Conservation (phyloP, 2,888 invertebrate species). For the Erebia ligea region DNA sequence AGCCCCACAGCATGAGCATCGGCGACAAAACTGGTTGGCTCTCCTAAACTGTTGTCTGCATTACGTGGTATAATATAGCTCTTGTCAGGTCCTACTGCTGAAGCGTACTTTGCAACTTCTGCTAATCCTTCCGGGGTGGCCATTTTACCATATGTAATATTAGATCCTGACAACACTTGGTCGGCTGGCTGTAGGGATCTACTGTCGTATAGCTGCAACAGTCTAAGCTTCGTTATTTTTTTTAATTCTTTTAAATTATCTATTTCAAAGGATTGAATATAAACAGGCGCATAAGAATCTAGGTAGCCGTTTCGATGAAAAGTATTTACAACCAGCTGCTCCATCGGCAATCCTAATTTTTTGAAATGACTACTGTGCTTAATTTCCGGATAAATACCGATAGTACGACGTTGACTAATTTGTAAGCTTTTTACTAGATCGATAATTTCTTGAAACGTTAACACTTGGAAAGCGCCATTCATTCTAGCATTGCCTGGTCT, state of each 20-base stretch:
- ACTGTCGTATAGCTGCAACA: slow-evolving; percentile 62
- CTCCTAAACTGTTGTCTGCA: slow-evolving; percentile 55
- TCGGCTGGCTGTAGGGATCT: slow-evolving; percentile 60
- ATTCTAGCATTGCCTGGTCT: slow-evolving; percentile 71
- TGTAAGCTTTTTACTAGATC: slow-evolving; percentile 68
- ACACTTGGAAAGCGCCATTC: slow-evolving; percentile 62
- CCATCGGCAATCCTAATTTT: slow-evolving; percentile 64
- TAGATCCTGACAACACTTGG: slow-evolving; percentile 55
- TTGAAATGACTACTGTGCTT: slow-evolving; percentile 72
- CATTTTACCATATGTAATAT: slow-evolving; percentile 69
- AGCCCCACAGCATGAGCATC: slow-evolving; percentile 69
- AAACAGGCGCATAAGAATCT: slow-evolving; percentile 60
- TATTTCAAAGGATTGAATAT: slow-evolving; percentile 76
- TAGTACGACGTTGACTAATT: slow-evolving; percentile 56
- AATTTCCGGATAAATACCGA: slow-evolving; percentile 74
- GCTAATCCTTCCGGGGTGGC: slow-evolving; percentile 66
- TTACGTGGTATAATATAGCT: slow-evolving; percentile 66
- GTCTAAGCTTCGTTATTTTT: slow-evolving; percentile 61
- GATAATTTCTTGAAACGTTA: slow-evolving; percentile 74
- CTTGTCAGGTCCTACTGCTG: slow-evolving; percentile 73
- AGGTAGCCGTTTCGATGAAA: slow-evolving; percentile 66
- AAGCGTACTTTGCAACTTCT: slow-evolving; percentile 69
- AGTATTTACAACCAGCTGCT: slow-evolving; percentile 61
- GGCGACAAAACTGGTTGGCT: slow-evolving; percentile 60
- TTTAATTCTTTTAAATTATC: slow-evolving; percentile 68